These are phyloP conservation scores for Nanger granti DNA, from an alignment of 2,113 vertebrate species.

Conservation along the genomic window DNA sequence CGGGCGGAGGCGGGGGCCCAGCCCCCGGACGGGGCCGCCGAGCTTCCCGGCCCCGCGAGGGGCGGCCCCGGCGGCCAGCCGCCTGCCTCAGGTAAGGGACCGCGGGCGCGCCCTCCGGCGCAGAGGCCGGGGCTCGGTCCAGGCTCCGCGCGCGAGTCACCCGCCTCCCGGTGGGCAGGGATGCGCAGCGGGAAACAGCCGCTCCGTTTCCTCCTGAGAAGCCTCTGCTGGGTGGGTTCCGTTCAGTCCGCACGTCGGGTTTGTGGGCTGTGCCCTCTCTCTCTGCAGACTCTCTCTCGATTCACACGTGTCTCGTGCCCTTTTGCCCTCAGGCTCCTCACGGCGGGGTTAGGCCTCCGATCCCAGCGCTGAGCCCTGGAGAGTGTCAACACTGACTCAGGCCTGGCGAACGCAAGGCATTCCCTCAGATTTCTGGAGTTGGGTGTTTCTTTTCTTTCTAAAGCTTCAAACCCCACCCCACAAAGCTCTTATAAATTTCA, in stretches of 20 bases:
- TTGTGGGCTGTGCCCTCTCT: accelerated
- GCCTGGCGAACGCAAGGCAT: background rate
- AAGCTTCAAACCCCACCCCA: background rate
- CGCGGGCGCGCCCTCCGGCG: accelerated
- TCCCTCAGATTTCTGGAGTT: background rate
- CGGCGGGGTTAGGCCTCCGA: background rate
- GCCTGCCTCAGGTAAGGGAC: constrained; percentile 80
- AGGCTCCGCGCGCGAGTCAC: background rate
- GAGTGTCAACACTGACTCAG: background rate
- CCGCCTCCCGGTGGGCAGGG: background rate
- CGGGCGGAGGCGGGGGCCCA: background rate
- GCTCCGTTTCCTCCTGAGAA: background rate
- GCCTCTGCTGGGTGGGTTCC: background rate
- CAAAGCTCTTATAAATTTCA: background rate
- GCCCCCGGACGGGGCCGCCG: background rate
- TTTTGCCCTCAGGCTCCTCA: background rate
- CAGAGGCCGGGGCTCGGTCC: background rate
- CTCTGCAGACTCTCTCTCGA: accelerated
- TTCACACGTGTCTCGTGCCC: accelerated
- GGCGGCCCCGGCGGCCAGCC: constrained; percentile 69
- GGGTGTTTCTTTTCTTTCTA: background rate
- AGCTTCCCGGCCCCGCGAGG: constrained; percentile 45
- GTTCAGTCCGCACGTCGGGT: accelerated
- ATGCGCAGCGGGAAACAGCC: no score
- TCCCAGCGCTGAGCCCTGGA: background rate